Base-by-base conservation (phyloP, 2,113 vertebrate genomes). In the Numida meleagris region DNA sequence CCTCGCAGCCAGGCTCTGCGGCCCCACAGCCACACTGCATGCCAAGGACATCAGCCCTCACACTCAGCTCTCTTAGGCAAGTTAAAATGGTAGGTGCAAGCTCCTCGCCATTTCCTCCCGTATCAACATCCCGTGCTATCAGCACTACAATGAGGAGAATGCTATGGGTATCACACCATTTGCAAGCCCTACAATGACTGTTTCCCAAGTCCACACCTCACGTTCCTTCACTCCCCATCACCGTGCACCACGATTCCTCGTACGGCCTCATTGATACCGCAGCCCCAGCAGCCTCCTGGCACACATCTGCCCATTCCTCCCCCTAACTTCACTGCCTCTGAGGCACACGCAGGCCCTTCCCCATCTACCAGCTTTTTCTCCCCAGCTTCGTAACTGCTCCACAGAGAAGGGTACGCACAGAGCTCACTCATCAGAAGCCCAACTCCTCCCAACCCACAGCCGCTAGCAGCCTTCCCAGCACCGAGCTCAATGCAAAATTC, bases 361-460 rank as follows among this genome's bases (percentile, higher is more conserved):
- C 15, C 72, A 10, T 55, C 29, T 68, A 86, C 25, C 43, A 82
- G 40, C 19, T 51, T 68, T n/a, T 68, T 23, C 46, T 42, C 46
- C 46, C 11, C 1, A 42, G 29, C 10, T 2, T 13, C 2, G 0
- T 2, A 53, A n/a, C 10, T 29, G 23, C 31, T 72, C 2, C 6
- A 9, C 0, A 4, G 9, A 68, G 58, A 58, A 76, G 19, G 23
- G 17, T 1, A 55, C 0, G 3, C 11, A 59, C 57, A 23, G 18
- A 74, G 10, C 24, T 81, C 20, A 9, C 4, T 3, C 4, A 48
- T 3, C 15, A 68, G 38, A 83, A 77, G 23, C 0, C 0, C 0
- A 0, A 14, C 14, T 45, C 34, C 46, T 86, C 29, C n/a, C 81
- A 38, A 3, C 14, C 21, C 33, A 57, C 0, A 31, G 38, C 36